phyloP scores from a whole-genome alignment of 1,140 invertebrate genomes.

The Magallana angulata region DNA sequence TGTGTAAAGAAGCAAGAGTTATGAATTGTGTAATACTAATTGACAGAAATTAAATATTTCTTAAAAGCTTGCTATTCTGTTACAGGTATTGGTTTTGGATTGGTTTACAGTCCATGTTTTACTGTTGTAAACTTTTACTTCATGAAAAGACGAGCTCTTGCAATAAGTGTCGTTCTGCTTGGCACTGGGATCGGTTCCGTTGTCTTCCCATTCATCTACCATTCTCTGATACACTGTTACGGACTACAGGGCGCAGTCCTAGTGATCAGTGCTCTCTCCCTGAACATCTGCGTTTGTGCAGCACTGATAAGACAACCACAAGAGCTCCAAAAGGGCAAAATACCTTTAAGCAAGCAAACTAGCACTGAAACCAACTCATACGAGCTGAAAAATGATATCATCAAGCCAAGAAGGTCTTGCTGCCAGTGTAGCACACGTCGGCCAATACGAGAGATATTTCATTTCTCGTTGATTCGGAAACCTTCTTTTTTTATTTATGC shows the following conservation, averaged over 20 bases:
- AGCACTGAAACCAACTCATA: neutral
- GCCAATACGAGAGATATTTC: neutral
- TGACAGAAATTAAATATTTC: neutral
- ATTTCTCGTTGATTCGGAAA: constrained; percentile 25
- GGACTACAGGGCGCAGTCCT: constrained; percentile 30
- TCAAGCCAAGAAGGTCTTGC: neutral
- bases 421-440: neutral
- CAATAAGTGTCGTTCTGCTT: constrained; percentile 35
- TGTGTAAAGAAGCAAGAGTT: too few species aligned
- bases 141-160: constrained; percentile 38
- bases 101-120: constrained; percentile 38
- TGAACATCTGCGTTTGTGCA: constrained; percentile 32
- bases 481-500: constrained; percentile 21
- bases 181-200: constrained; percentile 37
- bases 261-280: constrained; percentile 24
- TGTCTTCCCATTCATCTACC: constrained; percentile 61
- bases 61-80: neutral
- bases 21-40: too few species aligned
- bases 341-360: too few species aligned
- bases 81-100: constrained; percentile 41
- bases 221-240: neutral
- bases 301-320: constrained; percentile 27
- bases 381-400: neutral
- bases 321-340: constrained; percentile 85
- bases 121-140: constrained; percentile 45